phyloP scores from a whole-genome alignment of 2,888 invertebrate species.

The Volucella bombylans region DNA sequence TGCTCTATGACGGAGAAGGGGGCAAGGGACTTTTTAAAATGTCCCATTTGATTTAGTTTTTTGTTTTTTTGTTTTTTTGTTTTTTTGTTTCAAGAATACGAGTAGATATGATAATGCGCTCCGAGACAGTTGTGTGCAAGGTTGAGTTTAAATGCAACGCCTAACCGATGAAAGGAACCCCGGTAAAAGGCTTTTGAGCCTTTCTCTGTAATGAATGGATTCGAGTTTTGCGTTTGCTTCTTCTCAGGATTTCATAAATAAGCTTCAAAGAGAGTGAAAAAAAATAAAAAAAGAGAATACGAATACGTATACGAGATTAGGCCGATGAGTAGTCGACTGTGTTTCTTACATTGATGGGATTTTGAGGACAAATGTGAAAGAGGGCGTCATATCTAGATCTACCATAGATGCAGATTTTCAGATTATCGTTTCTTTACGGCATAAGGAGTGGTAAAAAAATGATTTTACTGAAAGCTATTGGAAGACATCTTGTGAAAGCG shows the following conservation, averaged over 20 bases:
- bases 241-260: conserved; percentile 42
- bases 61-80: no score
- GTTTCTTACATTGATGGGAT: no score
- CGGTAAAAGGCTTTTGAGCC: not conserved
- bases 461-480: no score
- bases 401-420: no score
- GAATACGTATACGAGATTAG: conserved; percentile 16
- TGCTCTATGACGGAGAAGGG: conserved; percentile 5
- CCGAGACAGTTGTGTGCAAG: conserved; percentile 47
- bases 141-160: conserved; percentile 35
- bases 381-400: no score
- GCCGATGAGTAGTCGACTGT: conserved; percentile 23
- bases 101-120: conserved; percentile 64
- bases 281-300: conserved; percentile 38
- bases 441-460: no score
- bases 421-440: no score
- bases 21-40: conserved; percentile 58
- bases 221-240: conserved; percentile 24
- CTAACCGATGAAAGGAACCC: not conserved
- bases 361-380: no score
- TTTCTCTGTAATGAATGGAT: conserved; percentile 15
- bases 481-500: no score
- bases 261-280: conserved; percentile 30
- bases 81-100: conserved; percentile 17
- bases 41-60: conserved; percentile 67